phyloP scores from a whole-genome alignment of 2,797 vertebrate genomes.

The Acridotheres tristis region DNA sequence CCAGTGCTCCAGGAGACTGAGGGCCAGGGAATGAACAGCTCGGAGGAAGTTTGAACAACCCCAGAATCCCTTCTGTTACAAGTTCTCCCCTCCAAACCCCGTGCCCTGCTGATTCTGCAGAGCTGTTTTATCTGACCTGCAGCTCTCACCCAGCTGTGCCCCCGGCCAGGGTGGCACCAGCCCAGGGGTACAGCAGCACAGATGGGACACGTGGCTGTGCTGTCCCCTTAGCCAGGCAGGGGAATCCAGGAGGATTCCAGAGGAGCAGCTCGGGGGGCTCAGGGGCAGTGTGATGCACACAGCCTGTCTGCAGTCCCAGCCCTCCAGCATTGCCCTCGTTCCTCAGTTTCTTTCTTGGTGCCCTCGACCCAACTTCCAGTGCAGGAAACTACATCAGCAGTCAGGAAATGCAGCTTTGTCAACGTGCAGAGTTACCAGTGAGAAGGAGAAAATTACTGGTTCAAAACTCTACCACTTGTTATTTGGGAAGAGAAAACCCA shows the following conservation, averaged over 20 bases:
- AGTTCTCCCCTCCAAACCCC: neutral
- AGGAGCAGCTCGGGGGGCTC: neutral
- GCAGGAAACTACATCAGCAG: neutral
- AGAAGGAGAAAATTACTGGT: neutral
- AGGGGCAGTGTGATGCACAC: fast-evolving
- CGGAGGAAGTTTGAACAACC: neutral
- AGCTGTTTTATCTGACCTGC: neutral
- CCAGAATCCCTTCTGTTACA: fast-evolving
- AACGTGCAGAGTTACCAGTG: neutral
- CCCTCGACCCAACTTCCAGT: neutral
- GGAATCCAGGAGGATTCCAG: too few relatives aligned
- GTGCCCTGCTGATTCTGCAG: neutral
- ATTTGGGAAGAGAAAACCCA: neutral
- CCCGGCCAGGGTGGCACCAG: neutral
- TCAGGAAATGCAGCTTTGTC: neutral
- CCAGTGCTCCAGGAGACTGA: neutral
- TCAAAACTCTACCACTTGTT: neutral
- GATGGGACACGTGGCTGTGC: fast-evolving
- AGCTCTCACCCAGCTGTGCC: fast-evolving
- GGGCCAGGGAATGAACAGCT: neutral
- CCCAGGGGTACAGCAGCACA: neutral
- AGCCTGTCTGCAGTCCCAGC: fast-evolving
- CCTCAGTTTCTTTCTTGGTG: neutral
- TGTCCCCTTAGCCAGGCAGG: neutral
- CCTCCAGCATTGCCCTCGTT: fast-evolving